A percentile compares a stretch with the other conserved stretches of the same genome.
Conservation (phyloP, 2,797 vertebrate genomes). For the Meriones psammophilus region DNA sequence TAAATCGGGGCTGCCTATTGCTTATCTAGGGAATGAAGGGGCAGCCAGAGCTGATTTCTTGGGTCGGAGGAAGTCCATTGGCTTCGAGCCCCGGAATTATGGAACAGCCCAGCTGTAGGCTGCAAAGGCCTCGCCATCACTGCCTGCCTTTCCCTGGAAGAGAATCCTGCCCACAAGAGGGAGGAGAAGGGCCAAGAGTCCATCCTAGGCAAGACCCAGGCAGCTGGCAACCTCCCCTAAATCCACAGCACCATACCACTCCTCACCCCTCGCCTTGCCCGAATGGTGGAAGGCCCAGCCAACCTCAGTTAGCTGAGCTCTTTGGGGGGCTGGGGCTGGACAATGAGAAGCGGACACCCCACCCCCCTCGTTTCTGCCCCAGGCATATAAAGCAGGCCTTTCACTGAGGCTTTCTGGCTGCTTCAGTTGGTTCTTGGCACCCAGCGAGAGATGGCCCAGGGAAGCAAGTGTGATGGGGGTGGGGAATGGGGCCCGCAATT, state of each 20-base stretch:
- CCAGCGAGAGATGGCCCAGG: conserved; percentile 79
- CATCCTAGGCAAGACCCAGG: neutral
- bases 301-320: conserved; percentile 22
- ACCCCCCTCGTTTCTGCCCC: conserved; percentile 53
- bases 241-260: neutral
- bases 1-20: neutral
- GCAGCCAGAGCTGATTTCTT: conserved; percentile 50
- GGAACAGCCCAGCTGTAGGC: conserved; percentile 68
- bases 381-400: conserved; percentile 89
- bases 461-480: conserved; percentile 72
- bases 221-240: neutral
- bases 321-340: conserved; percentile 59
- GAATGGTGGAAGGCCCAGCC: conserved; percentile 30
- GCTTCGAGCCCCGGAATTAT: conserved; percentile 37
- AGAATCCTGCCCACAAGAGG: neutral
- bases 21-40: no score
- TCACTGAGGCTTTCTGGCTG: conserved; percentile 87
- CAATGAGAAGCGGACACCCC: conserved; percentile 71
- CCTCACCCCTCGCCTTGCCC: conserved; percentile 23
- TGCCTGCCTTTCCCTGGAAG: neutral
- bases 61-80: neutral
- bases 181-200: neutral
- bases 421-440: conserved; percentile 87
- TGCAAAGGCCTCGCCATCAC: neutral
- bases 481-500: conserved; percentile 73